Evolutionary conservation across 2,888 invertebrate species (phyloP).

Genomic region (Ephialtes manifestator): DNA sequence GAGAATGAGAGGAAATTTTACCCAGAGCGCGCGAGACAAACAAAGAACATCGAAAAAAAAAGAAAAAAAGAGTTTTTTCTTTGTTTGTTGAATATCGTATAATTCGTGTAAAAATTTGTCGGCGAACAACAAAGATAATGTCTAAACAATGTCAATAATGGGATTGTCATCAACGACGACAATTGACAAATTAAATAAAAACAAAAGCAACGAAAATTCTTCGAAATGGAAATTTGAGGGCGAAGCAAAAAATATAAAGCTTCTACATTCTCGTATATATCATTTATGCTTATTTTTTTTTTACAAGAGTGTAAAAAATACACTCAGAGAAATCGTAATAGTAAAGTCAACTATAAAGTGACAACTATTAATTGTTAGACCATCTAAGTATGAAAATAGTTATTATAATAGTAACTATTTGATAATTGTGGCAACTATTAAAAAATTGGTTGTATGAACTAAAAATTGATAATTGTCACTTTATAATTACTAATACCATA

Average conservation of each 20-base stretch:
- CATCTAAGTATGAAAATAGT: no score
- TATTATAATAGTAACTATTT: no score
- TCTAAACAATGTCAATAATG: not conserved
- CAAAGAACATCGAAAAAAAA: not conserved
- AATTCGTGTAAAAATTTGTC: constrained; percentile 35
- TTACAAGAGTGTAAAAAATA: no score
- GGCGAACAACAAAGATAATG: constrained; percentile 11
- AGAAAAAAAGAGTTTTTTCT: constrained; percentile 3
- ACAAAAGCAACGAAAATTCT: no score
- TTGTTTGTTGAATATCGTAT: not conserved
- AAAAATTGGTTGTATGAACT: no score
- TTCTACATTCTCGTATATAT: constrained; percentile 12
- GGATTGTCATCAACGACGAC: not conserved
- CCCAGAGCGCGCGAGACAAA: constrained; percentile 7
- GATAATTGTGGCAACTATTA: no score
- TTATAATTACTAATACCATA: no score
- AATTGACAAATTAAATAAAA: not conserved
- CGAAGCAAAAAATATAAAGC: not conserved
- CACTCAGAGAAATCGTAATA: no score
- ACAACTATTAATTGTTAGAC: no score
- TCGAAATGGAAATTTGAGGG: not conserved
- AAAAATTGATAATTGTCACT: no score
- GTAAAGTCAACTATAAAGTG: no score
- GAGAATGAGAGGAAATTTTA: constrained; percentile 37
- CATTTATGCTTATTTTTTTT: not conserved